phyloP scores from a whole-genome alignment of 2,888 invertebrate species.

The Latrodectus elegans region DNA sequence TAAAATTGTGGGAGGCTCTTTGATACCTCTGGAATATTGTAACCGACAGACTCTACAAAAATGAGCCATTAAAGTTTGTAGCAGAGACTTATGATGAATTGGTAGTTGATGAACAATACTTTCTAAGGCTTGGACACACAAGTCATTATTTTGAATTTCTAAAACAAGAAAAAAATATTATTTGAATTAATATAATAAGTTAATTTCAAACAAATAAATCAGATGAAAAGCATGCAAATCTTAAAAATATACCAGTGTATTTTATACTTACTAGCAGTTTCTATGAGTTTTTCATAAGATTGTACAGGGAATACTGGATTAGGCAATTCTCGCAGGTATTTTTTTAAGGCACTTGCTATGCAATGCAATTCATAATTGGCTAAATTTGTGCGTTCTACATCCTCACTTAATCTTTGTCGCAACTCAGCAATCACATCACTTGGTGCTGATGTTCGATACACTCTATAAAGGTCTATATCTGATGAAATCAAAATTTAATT shows the following conservation, averaged over 20 bases:
- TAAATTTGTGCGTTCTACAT: constrained; percentile 74
- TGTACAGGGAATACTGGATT: constrained; percentile 85
- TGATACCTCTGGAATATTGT: constrained; percentile 81
- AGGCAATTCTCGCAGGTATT: constrained; percentile 83
- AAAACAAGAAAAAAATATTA: neutral
- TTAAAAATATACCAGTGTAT: too few species aligned
- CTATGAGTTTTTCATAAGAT: constrained; percentile 83
- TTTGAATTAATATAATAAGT: too few species aligned
- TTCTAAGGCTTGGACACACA: constrained; percentile 78
- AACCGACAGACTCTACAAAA: constrained; percentile 83
- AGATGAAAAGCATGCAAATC: neutral
- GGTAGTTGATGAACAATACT: constrained; percentile 80
- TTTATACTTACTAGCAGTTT: constrained; percentile 75
- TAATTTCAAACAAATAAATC: neutral
- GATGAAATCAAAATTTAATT: too few species aligned
- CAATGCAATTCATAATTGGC: constrained; percentile 77
- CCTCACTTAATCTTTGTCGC: constrained; percentile 76
- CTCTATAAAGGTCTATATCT: constrained; percentile 80
- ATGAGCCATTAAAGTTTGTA: constrained; percentile 82
- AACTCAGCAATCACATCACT: constrained; percentile 80
- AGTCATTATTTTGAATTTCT: constrained; percentile 77
- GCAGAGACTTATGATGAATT: constrained; percentile 80
- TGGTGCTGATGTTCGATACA: constrained; percentile 81
- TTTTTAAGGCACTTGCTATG: constrained; percentile 81
- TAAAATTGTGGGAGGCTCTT: constrained; percentile 81